Base-by-base conservation (phyloP, 2,113 vertebrate species). In the Trachemys scripta region DNA sequence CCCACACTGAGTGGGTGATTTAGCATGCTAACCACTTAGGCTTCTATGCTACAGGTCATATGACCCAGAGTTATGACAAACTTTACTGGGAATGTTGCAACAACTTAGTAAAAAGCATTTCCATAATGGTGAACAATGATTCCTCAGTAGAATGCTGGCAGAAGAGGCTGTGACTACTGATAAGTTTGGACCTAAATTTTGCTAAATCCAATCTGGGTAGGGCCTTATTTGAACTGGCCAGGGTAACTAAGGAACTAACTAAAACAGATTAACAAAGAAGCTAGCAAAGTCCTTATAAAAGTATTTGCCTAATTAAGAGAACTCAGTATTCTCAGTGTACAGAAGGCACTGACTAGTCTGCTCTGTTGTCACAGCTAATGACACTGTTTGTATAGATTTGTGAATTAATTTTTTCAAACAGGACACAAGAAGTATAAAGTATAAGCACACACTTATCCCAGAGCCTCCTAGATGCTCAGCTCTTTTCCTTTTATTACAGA, bases 41-140 rank as follows among this genome's bases (percentile, higher is more conserved):
- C 65, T 82, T 49, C 72, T 86, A 24, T 56, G 42, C 56, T 84
- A 17, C 59, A 88, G 50, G 54, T 1, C 9, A 31, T 81, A 92
- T 4, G 57, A 65, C 27, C 10, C 51, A 56, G 45, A 1, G 0
- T n/a, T 24, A 24, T 42, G 25, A 49, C 10, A 84, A 0, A 0
- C 14, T n/a, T 3, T 49, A 45, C 38, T 75, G 85, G 88, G 59
- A 56, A 53, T 27, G n/a, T 80, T 84, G 5, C 84, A 85, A 16
- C 14, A 78, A 42, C 3, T 17, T 10, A n/a, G 13, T 51, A 87
- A 86, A 50, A 35, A 85, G 2, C 1, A 31, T 25, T 82, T 53
- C 6, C 72, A 45, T 45, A 38, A 45, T 25, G 38, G 38, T 24
- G 19, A 45, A 45, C 22, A 8, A 12, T n/a, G n/a, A 80, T 82